Evolutionary conservation across 2,797 vertebrate genomes (phyloP).

Genomic region (Dryobates pubescens): DNA sequence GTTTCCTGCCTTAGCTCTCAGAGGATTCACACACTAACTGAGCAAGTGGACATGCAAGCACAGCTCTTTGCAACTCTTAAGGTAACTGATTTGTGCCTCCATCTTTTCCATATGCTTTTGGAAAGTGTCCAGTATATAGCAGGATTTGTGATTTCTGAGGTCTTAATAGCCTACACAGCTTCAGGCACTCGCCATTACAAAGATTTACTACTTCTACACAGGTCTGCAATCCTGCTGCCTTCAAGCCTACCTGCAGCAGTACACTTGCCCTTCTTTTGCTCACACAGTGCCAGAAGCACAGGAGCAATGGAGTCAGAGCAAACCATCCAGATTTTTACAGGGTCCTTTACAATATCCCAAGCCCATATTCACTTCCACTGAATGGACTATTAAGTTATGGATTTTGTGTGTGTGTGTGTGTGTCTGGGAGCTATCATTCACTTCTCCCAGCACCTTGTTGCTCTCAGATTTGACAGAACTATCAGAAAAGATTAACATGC

Average conservation of each 20-base stretch:
- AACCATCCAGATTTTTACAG: background rate
- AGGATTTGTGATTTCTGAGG: background rate
- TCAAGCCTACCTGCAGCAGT: background rate
- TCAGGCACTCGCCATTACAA: background rate
- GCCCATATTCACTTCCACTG: background rate
- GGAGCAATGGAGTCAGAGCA: background rate
- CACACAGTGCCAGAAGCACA: background rate
- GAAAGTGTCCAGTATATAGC: background rate
- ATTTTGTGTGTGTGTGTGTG: too few species aligned
- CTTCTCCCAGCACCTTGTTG: background rate
- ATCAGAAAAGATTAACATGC: background rate
- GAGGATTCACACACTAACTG: background rate
- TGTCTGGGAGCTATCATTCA: background rate
- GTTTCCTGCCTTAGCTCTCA: background rate
- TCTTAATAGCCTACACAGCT: background rate
- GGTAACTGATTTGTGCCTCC: background rate
- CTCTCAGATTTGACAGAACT: background rate
- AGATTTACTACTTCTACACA: slow-evolving; percentile 18
- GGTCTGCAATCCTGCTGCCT: background rate
- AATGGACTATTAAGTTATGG: background rate
- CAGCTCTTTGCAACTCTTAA: background rate
- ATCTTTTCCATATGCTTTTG: background rate
- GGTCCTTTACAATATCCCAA: background rate
- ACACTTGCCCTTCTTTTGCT: background rate
- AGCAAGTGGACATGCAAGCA: background rate